Percentiles rank a stretch among this genome's conserved stretches.
Evolutionary conservation across 2,113 vertebrate genomes (phyloP).

Genomic region (Manacus vitellinus): DNA sequence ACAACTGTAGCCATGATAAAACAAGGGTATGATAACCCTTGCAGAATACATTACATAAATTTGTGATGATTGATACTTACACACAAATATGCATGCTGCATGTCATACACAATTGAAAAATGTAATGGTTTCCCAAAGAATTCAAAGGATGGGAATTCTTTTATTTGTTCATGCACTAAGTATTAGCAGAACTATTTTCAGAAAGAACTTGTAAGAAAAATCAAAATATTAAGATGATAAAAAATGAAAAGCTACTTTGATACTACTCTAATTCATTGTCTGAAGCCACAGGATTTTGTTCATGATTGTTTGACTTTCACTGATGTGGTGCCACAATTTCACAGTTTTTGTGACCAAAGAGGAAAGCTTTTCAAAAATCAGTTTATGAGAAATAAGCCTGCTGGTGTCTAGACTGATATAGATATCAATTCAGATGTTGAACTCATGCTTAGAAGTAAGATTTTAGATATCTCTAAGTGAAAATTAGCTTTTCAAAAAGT

Average conservation of each 20-base stretch:
- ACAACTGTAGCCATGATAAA: neutral
- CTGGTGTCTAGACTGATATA: neutral
- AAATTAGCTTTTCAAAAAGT: neutral
- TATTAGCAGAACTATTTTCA: neutral
- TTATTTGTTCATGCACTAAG: neutral
- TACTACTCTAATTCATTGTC: neutral
- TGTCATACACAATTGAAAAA: neutral
- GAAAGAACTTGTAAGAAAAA: neutral
- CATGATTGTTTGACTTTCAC: neutral
- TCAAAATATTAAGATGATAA: neutral
- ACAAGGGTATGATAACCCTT: neutral
- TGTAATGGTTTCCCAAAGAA: neutral
- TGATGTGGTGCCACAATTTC: neutral
- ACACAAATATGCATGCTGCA: neutral
- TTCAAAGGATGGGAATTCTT: neutral
- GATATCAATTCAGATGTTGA: neutral
- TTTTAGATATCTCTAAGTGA: neutral
- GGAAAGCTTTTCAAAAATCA: conserved; percentile 2
- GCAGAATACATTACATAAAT: neutral
- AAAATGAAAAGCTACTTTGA: neutral
- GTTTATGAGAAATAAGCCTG: neutral
- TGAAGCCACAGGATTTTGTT: neutral
- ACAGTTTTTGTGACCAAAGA: neutral
- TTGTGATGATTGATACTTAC: neutral
- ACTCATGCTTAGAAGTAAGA: neutral